Percentiles rank a stretch among this genome's conserved stretches.
Conservation (phyloP, 2,888 invertebrate species). For the Muscina levida region DNA sequence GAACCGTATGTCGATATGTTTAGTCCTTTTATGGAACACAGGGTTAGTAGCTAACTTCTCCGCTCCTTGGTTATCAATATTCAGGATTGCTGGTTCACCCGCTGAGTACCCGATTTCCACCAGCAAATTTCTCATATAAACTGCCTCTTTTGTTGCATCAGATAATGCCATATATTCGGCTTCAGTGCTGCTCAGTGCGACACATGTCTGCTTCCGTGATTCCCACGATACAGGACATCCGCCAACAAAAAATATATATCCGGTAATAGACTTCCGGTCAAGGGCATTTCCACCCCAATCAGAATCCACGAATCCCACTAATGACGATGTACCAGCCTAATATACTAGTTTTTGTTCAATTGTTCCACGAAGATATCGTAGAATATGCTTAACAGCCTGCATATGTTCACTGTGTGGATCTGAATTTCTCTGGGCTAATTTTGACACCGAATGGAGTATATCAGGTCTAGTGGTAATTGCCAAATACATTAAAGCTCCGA, state of each 20-base stretch:
- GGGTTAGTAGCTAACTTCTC: constrained; percentile 36
- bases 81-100: constrained; percentile 8
- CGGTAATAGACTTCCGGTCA: constrained; percentile 54
- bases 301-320: constrained; percentile 48
- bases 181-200: constrained; percentile 44
- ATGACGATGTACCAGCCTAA: constrained; percentile 23
- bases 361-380: constrained; percentile 45
- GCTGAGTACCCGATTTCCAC: constrained; percentile 23
- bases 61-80: constrained; percentile 41
- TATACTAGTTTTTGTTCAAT: constrained; percentile 8
- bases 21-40: constrained; percentile 35
- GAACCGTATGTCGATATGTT: constrained; percentile 32
- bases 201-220: constrained; percentile 21
- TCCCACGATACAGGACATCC: constrained; percentile 61
- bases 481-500: constrained; percentile 57
- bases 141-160: constrained; percentile 50
- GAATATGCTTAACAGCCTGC: constrained; percentile 56
- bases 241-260: constrained; percentile 50
- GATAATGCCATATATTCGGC: constrained; percentile 54
- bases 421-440: constrained; percentile 64
- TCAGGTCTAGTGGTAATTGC: constrained; percentile 61
- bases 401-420: constrained; percentile 63
- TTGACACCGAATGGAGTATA: constrained; percentile 50
- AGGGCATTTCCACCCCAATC: constrained; percentile 46
- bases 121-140: constrained; percentile 46